phyloP scores from a whole-genome alignment of 2,113 vertebrate species.

The Brachyhypopomus occidentalis region DNA sequence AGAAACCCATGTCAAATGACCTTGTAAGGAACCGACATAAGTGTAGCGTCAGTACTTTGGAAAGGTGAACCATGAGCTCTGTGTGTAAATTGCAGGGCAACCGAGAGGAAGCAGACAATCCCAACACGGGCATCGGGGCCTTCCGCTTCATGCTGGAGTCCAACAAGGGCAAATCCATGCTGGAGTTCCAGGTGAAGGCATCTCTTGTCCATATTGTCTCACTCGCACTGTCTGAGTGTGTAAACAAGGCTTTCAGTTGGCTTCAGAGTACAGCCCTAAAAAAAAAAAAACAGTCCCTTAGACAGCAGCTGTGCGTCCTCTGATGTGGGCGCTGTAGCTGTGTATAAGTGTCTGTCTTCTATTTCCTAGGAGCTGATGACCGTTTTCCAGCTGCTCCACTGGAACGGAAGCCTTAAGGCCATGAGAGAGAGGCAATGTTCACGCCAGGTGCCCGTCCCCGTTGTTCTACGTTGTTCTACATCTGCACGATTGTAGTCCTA shows the following conservation, averaged over 20 bases:
- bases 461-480: too few relatives aligned
- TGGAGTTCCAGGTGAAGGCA: slow-evolving; percentile 91
- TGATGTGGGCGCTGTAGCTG: not conserved
- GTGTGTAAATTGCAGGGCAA: slow-evolving; percentile 80
- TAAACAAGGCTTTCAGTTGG: too few relatives aligned
- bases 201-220: not conserved
- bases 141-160: slow-evolving; percentile 99
- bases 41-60: not conserved
- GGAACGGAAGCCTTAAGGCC: slow-evolving; percentile 97
- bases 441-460: slow-evolving; percentile 79
- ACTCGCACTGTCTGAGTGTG: not conserved
- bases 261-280: too few relatives aligned
- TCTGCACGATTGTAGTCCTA: not conserved
- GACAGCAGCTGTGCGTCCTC: not conserved
- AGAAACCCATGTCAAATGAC: not conserved
- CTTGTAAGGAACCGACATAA: not conserved
- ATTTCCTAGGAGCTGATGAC: slow-evolving; percentile 93
- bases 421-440: slow-evolving; percentile 98
- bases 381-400: slow-evolving; percentile 94
- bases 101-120: slow-evolving; percentile 92
- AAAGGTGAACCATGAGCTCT: not conserved
- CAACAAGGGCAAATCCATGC: slow-evolving; percentile 97
- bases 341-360: not conserved
- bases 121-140: slow-evolving; percentile 93
- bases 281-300: too few relatives aligned